Evolutionary conservation across 2,113 vertebrate genomes (phyloP).

Genomic region (Callaeas wilsoni): DNA sequence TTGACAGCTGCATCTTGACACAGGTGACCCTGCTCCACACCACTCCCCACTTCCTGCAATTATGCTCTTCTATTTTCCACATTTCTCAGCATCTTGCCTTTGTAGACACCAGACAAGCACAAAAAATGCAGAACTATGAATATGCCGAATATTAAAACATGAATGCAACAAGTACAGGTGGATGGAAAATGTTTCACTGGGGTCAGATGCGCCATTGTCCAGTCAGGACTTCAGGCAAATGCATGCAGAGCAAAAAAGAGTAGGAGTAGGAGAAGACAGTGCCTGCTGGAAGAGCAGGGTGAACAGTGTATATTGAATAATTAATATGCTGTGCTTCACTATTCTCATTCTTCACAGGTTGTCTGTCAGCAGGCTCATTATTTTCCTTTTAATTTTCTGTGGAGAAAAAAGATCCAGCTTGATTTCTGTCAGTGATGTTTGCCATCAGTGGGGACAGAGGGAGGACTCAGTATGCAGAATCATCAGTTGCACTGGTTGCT

Average conservation of each 20-base stretch:
- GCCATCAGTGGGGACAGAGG: background rate
- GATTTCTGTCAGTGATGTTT: background rate
- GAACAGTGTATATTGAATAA: background rate
- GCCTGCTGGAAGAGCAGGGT: background rate
- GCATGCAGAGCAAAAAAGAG: background rate
- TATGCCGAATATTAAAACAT: background rate
- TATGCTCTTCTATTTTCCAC: background rate
- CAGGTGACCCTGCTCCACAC: background rate
- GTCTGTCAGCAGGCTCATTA: background rate
- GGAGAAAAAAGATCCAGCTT: background rate
- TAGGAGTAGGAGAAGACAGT: background rate
- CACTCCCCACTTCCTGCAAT: accelerated
- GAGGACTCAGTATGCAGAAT: background rate
- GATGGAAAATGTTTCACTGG: background rate
- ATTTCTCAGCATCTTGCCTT: background rate
- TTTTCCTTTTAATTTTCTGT: background rate
- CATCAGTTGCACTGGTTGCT: background rate
- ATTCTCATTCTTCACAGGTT: background rate
- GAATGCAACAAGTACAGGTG: background rate
- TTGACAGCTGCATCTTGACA: background rate
- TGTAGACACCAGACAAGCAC: background rate
- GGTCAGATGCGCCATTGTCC: background rate
- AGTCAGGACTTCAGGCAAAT: background rate
- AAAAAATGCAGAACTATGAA: background rate
- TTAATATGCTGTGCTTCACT: background rate